Evolutionary conservation across 2,113 vertebrate species (phyloP), one percentile per base, ranked within the genome.

Genomic region (Paramormyrops kingsleyae): DNA sequence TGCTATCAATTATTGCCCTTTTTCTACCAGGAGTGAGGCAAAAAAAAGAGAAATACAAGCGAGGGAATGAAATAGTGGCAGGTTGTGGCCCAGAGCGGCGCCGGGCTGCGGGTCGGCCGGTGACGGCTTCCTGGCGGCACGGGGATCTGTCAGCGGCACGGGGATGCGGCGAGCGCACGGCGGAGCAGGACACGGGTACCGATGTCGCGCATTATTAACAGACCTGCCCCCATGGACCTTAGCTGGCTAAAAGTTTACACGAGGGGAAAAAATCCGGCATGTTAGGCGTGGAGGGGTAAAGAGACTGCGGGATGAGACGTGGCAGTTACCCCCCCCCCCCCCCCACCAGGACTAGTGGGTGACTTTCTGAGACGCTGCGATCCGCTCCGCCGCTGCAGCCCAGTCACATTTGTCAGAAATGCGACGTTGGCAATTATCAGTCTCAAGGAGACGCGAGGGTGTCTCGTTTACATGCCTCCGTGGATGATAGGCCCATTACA

Each of bases 1-100:
- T 92, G 92, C 94, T 94, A 95, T 95, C 95, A 95, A 96, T 95
- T 96, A 96, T 94, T 93, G 92, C 91, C 91, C 91, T 89, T 94
- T 94, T 92, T 93, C 91, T 90, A 52, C 90, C 90, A 80, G 85
- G 88, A 91, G 52, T 27, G 49, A 53, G 42, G 77, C 74, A 90
- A 92, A 91, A 92, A 93, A 27, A 31, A 12, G n/a, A 66, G 93
- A 90, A 90, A 92, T 88, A 93, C 93, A 91, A 91, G 91, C 92
- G 88, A 93, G 91, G 31, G 47, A 84, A 52, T 62, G 80, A 89
- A 84, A 89, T 85, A 84, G 50, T 83, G 52, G 80, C 74, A 17
- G 88, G 35, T 83, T 24, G 39, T 83, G 13, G 77, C 85, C 70
- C 85, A 6, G 15, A 9, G 47, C 27, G 12, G 52, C n/a, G 42